phyloP scores from a whole-genome alignment of 2,888 invertebrate genomes.

The Lithodes maja region DNA sequence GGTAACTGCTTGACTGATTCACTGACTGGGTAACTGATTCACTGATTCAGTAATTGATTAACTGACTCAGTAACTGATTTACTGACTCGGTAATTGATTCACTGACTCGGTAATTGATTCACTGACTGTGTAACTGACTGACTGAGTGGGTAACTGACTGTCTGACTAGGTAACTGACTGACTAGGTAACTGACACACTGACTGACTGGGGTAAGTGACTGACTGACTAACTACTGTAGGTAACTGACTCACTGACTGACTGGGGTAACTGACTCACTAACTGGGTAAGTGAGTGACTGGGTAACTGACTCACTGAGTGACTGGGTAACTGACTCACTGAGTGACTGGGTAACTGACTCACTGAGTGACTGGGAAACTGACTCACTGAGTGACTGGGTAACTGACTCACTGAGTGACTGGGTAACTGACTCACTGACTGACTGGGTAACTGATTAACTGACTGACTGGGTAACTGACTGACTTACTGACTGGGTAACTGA shows the following conservation, averaged over 20 bases:
- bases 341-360: no score
- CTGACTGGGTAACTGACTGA: no score
- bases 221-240: background rate
- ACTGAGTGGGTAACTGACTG: background rate
- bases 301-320: background rate
- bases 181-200: background rate
- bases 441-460: no score
- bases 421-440: no score
- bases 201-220: background rate
- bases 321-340: no score
- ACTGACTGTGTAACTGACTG: background rate
- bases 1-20: background rate
- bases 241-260: constrained; percentile 13
- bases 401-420: no score
- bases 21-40: background rate
- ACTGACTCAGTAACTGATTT: background rate
- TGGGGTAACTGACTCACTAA: background rate
- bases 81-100: background rate
- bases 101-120: background rate
- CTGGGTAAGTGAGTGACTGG: background rate
- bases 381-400: no score
- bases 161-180: constrained; percentile 6
- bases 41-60: background rate
- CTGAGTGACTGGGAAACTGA: no score
- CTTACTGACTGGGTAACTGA: no score